These are phyloP conservation scores for Bubo bubo DNA, from an alignment of 2,113 vertebrate species.

Conservation along the genomic window DNA sequence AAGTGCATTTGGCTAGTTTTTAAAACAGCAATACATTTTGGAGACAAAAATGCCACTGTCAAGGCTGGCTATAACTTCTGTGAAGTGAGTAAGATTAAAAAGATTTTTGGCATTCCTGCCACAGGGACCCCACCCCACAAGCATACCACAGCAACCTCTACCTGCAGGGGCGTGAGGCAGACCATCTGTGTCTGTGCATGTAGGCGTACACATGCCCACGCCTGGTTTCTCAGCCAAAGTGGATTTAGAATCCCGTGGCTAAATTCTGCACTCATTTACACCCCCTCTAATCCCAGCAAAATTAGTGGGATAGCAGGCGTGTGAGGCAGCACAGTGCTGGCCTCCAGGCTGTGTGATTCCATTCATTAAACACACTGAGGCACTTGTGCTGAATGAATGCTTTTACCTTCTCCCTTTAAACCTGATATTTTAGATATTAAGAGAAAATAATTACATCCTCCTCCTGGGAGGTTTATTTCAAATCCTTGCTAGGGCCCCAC, in stretches of 20 bases:
- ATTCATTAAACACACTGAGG: slow-evolving; percentile 60
- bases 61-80: slow-evolving; percentile 12
- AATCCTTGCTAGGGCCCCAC: slow-evolving; percentile 60
- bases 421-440: slow-evolving; percentile 71
- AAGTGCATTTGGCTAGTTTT: slow-evolving; percentile 50
- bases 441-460: slow-evolving; percentile 76
- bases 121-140: not conserved
- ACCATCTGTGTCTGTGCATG: not conserved
- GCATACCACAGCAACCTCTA: not conserved
- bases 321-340: not conserved
- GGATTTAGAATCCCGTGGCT: not conserved
- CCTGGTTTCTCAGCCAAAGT: slow-evolving; percentile 23
- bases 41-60: slow-evolving; percentile 57
- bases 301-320: not conserved
- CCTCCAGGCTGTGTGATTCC: slow-evolving; percentile 18
- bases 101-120: slow-evolving; percentile 35
- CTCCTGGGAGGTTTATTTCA: slow-evolving; percentile 75
- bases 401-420: slow-evolving; percentile 66
- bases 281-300: slow-evolving; percentile 31
- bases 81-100: slow-evolving; percentile 19
- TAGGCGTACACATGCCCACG: not conserved
- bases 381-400: slow-evolving; percentile 64
- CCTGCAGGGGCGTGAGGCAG: fast-evolving
- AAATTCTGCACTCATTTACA: not conserved
- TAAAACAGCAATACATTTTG: slow-evolving; percentile 16